Conservation (phyloP, 2,113 vertebrate species). For the Misgurnus anguillicaudatus region DNA sequence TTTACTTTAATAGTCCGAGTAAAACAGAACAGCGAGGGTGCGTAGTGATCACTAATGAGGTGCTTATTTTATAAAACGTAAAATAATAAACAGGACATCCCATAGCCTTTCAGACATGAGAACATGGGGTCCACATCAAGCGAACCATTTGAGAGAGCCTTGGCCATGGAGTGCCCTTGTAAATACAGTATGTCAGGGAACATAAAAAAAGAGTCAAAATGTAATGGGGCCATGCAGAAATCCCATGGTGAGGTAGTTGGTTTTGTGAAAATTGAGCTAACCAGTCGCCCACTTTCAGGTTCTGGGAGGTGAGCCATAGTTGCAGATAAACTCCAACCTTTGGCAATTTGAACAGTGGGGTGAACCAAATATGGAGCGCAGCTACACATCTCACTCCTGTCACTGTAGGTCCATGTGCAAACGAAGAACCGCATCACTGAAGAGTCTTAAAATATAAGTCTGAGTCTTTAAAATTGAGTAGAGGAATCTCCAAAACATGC, state of each 20-base stretch:
- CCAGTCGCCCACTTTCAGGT: conserved; percentile 55
- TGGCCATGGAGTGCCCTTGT: background rate
- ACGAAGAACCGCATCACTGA: conserved; percentile 56
- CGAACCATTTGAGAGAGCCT: too few species aligned
- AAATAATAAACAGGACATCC: too few species aligned
- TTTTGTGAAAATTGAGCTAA: conserved; percentile 64
- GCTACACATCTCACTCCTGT: conserved; percentile 59
- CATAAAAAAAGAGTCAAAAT: conserved; percentile 55
- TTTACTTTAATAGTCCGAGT: background rate
- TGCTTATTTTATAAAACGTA: too few species aligned
- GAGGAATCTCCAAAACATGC: conserved; percentile 75
- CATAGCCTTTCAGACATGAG: too few species aligned
- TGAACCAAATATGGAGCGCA: conserved; percentile 45
- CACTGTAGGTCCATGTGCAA: conserved; percentile 73
- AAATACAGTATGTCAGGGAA: background rate
- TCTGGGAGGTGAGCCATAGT: conserved; percentile 62
- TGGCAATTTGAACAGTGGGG: conserved; percentile 55
- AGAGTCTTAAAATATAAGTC: conserved; percentile 54
- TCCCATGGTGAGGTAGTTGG: conserved; percentile 76
- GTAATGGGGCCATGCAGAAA: conserved; percentile 51
- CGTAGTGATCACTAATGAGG: too few species aligned
- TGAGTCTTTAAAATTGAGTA: conserved; percentile 52
- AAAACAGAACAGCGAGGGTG: too few species aligned
- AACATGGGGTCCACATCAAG: conserved; percentile 34
- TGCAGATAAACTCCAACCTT: conserved; percentile 63